These are phyloP conservation scores for Tinamus major DNA, from an alignment of 2,797 vertebrate genomes.

Conservation along the genomic window DNA sequence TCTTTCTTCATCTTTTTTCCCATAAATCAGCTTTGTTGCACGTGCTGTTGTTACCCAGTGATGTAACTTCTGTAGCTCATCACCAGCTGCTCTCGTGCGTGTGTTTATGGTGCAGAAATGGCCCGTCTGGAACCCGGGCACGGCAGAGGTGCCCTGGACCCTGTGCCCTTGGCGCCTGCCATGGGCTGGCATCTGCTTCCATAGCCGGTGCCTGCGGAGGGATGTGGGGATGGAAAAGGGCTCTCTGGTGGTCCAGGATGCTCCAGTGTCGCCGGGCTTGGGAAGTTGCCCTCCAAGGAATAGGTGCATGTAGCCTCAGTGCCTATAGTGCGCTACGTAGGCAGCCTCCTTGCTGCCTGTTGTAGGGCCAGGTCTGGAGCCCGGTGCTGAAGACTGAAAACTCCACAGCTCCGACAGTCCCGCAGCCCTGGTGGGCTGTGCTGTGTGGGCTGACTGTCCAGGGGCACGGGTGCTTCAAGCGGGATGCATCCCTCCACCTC, in stretches of 20 bases:
- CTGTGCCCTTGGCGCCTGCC: too few relatives aligned
- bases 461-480: too few relatives aligned
- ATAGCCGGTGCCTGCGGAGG: background rate
- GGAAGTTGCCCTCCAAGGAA: background rate
- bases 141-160: too few relatives aligned
- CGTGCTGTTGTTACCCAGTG: background rate
- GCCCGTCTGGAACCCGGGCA: background rate
- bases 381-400: background rate
- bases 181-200: background rate
- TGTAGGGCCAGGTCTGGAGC: too few relatives aligned
- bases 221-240: background rate
- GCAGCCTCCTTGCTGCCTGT: too few relatives aligned
- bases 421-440: too few relatives aligned
- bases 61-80: background rate
- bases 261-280: background rate
- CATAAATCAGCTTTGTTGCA: background rate
- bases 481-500: too few relatives aligned
- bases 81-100: background rate
- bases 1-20: slow-evolving; percentile 7
- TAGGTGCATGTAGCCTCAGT: too few relatives aligned
- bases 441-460: too few relatives aligned
- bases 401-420: background rate
- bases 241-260: background rate
- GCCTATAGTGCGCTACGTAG: background rate
- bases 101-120: background rate